phyloP scores from a whole-genome alignment of 2,113 vertebrate species.

The Tympanuchus pallidicinctus region DNA sequence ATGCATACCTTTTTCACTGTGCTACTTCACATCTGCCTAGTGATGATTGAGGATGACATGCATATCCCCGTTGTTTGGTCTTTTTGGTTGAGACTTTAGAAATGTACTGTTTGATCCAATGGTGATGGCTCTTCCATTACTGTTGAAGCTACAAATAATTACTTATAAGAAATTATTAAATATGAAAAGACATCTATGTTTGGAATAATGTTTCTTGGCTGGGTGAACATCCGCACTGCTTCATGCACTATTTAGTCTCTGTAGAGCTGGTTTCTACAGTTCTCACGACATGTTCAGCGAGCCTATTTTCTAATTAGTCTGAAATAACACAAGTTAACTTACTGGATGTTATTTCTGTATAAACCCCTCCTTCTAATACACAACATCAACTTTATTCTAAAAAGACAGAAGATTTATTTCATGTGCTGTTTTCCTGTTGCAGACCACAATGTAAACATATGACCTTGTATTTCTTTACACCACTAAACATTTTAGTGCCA shows the following conservation, averaged over 20 bases:
- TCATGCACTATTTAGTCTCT: background rate
- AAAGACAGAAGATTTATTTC: background rate
- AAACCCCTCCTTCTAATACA: background rate
- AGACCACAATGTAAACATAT: background rate
- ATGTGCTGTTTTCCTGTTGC: background rate
- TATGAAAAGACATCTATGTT: background rate
- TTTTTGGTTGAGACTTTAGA: background rate
- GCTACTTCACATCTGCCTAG: background rate
- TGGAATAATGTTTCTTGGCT: background rate
- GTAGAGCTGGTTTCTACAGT: background rate
- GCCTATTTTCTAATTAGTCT: background rate
- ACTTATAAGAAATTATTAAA: background rate
- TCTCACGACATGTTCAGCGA: background rate
- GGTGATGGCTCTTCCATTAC: background rate
- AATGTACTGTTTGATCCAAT: background rate
- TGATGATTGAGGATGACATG: background rate
- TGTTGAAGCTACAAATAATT: background rate
- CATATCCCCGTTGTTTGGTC: rapidly evolving
- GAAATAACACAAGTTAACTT: background rate
- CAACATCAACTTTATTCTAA: background rate
- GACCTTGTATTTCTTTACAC: background rate
- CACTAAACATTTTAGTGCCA: background rate
- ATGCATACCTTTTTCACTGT: background rate
- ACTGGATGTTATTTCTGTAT: background rate
- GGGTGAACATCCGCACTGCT: background rate